Evolutionary conservation across 2,113 vertebrate species (phyloP).

Genomic region (Heterocephalus glaber): DNA sequence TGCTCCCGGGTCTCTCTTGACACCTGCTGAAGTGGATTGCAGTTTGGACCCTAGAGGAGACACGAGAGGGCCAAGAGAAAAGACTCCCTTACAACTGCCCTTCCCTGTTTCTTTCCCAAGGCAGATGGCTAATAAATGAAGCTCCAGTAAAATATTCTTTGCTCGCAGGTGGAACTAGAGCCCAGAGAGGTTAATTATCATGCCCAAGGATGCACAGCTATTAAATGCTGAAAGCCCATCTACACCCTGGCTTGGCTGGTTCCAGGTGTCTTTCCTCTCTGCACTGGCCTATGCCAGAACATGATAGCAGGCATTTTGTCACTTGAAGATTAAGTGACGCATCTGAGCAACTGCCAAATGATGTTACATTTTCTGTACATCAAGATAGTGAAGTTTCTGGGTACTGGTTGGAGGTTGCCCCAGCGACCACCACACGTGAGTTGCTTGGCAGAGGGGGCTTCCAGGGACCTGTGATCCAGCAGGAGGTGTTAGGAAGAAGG

Average conservation of each 20-base stretch:
- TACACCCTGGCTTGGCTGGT: background rate
- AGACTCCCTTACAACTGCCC: too few relatives aligned
- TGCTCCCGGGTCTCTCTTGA: too few relatives aligned
- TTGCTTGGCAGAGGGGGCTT: background rate
- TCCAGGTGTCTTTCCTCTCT: background rate
- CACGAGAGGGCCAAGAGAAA: too few relatives aligned
- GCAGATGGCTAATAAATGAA: background rate
- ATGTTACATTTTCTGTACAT: background rate
- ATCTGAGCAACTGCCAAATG: background rate
- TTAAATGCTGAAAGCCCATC: background rate
- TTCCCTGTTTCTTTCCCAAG: too few relatives aligned
- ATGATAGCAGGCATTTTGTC: background rate
- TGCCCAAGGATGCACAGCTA: background rate
- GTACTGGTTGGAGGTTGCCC: rapidly evolving
- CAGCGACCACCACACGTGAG: background rate
- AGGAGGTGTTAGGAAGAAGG: background rate
- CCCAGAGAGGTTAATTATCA: conserved; percentile 1
- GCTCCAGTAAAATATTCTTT: background rate
- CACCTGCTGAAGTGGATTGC: too few relatives aligned
- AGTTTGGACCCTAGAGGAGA: too few relatives aligned
- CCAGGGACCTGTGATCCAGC: background rate
- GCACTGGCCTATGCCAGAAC: background rate
- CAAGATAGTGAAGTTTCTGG: background rate
- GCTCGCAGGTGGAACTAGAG: background rate
- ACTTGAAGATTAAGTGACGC: background rate